A percentile compares a stretch with the other conserved stretches of the same genome.
phyloP scores from a whole-genome alignment of 2,888 invertebrate genomes.

The Tenodera sinensis region DNA sequence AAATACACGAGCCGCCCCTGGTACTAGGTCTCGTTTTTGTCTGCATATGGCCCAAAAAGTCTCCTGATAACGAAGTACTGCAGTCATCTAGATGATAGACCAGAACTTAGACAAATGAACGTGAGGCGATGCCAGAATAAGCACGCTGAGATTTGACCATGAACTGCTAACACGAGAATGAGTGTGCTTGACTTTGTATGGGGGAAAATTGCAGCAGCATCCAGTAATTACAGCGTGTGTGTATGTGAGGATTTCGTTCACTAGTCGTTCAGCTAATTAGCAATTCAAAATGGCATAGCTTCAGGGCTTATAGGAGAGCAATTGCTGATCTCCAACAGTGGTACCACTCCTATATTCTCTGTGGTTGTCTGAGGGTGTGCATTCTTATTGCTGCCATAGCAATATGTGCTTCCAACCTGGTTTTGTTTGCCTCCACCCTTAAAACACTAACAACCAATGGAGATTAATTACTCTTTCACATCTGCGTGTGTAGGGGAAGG shows the following conservation, averaged over 20 bases:
- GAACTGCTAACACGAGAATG: background rate
- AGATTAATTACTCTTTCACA: too few species aligned
- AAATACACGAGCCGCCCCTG: too few species aligned
- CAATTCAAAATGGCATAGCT: background rate
- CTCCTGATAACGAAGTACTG: too few species aligned
- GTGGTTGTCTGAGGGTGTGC: background rate
- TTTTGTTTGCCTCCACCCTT: too few species aligned
- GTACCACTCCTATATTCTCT: background rate
- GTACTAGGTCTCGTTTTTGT: too few species aligned
- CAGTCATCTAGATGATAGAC: too few species aligned
- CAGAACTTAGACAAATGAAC: background rate
- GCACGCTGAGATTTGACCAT: background rate
- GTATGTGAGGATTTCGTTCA: background rate
- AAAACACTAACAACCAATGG: too few species aligned
- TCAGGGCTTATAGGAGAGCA: background rate
- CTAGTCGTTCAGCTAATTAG: background rate
- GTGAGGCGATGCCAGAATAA: background rate
- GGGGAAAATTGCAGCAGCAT: background rate
- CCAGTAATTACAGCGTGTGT: background rate
- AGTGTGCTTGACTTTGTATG: background rate
- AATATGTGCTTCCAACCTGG: too few species aligned
- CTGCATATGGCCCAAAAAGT: too few species aligned
- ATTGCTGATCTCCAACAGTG: background rate
- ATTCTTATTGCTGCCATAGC: too few species aligned
- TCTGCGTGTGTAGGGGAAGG: too few species aligned